These are phyloP conservation scores for Notocelia uddmanniana DNA, from an alignment of 2,888 invertebrate genomes.

Conservation along the genomic window DNA sequence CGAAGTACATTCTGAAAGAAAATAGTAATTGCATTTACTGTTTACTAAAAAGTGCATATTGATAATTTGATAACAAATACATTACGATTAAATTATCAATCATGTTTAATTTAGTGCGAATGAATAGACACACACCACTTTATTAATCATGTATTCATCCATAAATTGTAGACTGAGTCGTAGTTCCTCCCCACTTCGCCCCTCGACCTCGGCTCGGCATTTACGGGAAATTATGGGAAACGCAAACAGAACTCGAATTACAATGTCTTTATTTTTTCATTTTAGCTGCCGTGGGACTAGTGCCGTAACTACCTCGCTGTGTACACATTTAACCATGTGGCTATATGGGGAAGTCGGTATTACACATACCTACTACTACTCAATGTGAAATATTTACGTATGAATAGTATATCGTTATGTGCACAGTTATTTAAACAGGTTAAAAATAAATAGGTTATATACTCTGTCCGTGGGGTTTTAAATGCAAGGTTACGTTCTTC, in stretches of 20 bases:
- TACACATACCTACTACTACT: no score
- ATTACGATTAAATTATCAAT: not conserved
- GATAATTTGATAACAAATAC: not conserved
- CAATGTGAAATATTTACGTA: not conserved
- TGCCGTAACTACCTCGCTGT: slow-evolving; percentile 44
- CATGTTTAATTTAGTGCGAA: not conserved
- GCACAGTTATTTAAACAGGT: no score
- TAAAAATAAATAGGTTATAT: no score
- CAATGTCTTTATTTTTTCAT: slow-evolving; percentile 67
- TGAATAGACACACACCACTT: not conserved
- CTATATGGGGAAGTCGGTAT: slow-evolving; percentile 15
- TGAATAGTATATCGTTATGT: not conserved
- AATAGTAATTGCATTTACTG: not conserved
- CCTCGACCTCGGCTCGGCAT: slow-evolving; percentile 62
- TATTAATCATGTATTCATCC: slow-evolving; percentile 31
- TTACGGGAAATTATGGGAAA: slow-evolving; percentile 82
- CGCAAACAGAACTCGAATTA: slow-evolving; percentile 80
- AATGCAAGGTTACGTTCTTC: no score
- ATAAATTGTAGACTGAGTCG: slow-evolving; percentile 36
- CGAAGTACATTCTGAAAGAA: not conserved
- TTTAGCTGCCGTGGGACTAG: slow-evolving; percentile 64
- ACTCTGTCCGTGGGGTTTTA: no score
- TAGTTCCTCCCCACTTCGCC: slow-evolving; percentile 52
- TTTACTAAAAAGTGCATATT: not conserved
- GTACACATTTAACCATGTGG: slow-evolving; percentile 18